Conservation (phyloP, 2,888 invertebrate genomes). For the Conistra vaccinii region DNA sequence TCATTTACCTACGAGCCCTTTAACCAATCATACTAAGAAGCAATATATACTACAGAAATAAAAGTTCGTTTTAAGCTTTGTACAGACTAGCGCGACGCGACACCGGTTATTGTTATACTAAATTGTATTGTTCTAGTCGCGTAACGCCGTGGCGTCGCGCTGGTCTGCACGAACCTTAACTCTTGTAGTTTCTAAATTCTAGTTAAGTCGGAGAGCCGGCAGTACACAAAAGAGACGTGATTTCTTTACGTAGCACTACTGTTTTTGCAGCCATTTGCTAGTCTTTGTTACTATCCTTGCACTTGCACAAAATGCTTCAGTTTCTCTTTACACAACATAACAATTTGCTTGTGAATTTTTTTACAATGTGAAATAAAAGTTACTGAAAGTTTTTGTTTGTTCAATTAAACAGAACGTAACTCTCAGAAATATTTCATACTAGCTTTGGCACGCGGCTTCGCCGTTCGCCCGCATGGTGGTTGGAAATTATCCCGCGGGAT, state of each 20-base stretch:
- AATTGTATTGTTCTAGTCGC: too few species aligned
- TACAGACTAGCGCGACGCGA: too few species aligned
- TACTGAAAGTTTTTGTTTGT: neutral
- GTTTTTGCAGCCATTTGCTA: constrained; percentile 71
- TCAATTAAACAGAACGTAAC: neutral
- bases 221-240: constrained; percentile 48
- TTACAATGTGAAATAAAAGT: constrained; percentile 15
- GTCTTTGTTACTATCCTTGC: constrained; percentile 69
- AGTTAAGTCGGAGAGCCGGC: constrained; percentile 40
- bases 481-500: too few species aligned
- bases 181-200: constrained; percentile 38
- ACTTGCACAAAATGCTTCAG: constrained; percentile 57
- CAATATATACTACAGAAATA: neutral
- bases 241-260: constrained; percentile 58
- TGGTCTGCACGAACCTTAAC: too few species aligned
- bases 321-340: constrained; percentile 26
- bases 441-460: too few species aligned
- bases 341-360: constrained; percentile 38
- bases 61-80: constrained; percentile 14
- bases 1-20: too few species aligned
- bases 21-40: constrained; percentile 2
- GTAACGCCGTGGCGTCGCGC: too few species aligned
- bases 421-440: neutral
- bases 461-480: too few species aligned
- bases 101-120: too few species aligned